Evolutionary conservation across 2,113 vertebrate genomes (phyloP), one percentile per base, ranked within the genome.

Genomic region (Elaphurus davidianus): DNA sequence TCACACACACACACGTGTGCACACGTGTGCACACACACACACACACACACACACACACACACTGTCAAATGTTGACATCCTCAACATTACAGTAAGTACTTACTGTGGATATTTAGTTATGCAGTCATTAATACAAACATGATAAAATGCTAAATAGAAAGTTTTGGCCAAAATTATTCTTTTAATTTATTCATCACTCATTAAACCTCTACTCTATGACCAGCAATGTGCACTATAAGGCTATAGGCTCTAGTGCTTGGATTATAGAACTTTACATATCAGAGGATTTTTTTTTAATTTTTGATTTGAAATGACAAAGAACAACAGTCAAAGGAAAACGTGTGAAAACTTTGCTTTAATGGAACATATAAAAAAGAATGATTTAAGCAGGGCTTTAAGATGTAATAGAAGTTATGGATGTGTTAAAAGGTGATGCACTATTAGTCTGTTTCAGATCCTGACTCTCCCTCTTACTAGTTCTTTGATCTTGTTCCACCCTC

Each of bases 251-350:
- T 14, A 7, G 15, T 21, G 5, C 12, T 43, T 55, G 11, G 19
- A 71, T 79, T 93, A 45, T 3, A 36, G 36, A 96, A 91, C 55
- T 90, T 92, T 62, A 90, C 3, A 59, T 15, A 71, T 71, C 52
- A 95, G n/a, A 40, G 7, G 5, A 47, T 40, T 45, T 90, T 74
- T 84, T 92, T 92, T 67, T 4, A 82, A 50, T 83, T 89, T 71
- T 52, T 19, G 28, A 93, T 87, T 94, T 90, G 23, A 95, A 94
- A 89, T 55, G 47, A 97, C 87, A 86, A 86, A 87, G 47, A 81
- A 76, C 25, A 84, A n/a, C 11, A 82, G 28, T n/a, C n/a, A 96
- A 93, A 97, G 27, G 40, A 96, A 96, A 93, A 76, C 33, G 4
- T 36, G 50, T 55, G 23, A 62, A 78, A 93, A 28, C 40, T 67